These are phyloP conservation scores for Pelobates fuscus DNA, from an alignment of 2,113 vertebrate genomes.

Conservation along the genomic window DNA sequence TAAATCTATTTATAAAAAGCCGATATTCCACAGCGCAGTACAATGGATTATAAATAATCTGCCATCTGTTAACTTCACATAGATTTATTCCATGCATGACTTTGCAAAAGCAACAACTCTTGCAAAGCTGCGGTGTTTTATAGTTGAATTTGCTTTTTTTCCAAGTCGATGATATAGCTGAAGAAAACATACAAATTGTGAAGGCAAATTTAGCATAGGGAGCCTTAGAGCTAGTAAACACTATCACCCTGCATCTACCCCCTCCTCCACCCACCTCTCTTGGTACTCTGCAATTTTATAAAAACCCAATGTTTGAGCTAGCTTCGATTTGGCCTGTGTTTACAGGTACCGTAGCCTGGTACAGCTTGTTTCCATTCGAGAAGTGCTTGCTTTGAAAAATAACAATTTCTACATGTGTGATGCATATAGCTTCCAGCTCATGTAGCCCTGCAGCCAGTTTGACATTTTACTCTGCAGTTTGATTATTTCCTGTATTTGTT, in stretches of 20 bases:
- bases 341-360: conserved; percentile 26
- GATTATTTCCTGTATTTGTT: conserved; percentile 39
- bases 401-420: conserved; percentile 29
- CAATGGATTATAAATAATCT: no score
- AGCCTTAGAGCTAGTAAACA: conserved; percentile 7
- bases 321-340: conserved; percentile 28
- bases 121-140: no score
- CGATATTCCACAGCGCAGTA: no score
- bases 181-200: neutral
- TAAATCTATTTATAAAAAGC: no score
- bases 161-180: neutral
- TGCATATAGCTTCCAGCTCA: conserved; percentile 34
- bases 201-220: neutral
- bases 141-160: no score
- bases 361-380: conserved; percentile 37
- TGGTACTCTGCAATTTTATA: conserved; percentile 30
- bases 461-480: conserved; percentile 23
- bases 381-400: conserved; percentile 40
- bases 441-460: conserved; percentile 26
- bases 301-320: conserved; percentile 20
- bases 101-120: no score
- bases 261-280: conserved; percentile 1
- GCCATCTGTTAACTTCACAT: no score
- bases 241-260: neutral
- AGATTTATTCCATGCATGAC: no score